Evolutionary conservation across 2,113 vertebrate species (phyloP).

Genomic region (Electrona antarctica): DNA sequence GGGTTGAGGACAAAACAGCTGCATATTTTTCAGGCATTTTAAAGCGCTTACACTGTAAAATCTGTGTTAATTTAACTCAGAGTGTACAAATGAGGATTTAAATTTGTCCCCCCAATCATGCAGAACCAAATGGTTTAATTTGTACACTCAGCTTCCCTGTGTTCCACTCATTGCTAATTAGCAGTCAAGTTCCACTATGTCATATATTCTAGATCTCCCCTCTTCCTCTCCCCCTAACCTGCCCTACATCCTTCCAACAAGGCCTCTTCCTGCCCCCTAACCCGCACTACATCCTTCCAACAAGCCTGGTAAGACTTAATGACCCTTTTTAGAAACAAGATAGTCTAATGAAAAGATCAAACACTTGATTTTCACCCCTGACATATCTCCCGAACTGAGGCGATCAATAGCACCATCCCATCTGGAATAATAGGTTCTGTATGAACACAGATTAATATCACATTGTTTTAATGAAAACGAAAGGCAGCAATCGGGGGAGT

Average conservation of each 20-base stretch:
- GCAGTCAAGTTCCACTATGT: neutral
- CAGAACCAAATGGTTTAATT: too few species aligned
- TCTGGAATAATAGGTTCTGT: constrained; percentile 44
- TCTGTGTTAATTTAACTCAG: too few species aligned
- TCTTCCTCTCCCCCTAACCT: neutral
- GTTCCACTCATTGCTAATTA: constrained; percentile 1
- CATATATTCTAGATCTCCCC: neutral
- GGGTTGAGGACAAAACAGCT: neutral
- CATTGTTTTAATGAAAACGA: constrained; percentile 61
- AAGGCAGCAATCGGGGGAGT: constrained; percentile 38
- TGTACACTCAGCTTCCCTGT: too few species aligned
- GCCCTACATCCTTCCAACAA: constrained; percentile 7
- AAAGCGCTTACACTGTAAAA: too few species aligned
- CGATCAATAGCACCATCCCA: constrained; percentile 54
- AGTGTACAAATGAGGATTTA: too few species aligned
- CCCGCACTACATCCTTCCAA: constrained; percentile 12
- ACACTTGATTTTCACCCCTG: constrained; percentile 44
- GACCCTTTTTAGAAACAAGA: constrained; percentile 43
- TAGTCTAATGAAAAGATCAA: constrained; percentile 62
- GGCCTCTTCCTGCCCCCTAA: neutral
- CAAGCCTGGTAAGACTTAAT: constrained; percentile 34
- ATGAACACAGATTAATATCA: constrained; percentile 63
- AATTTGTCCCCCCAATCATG: too few species aligned
- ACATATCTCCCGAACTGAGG: constrained; percentile 30
- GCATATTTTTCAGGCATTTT: too few species aligned